phyloP scores from a whole-genome alignment of 1,140 invertebrate species.

The Paraescarpia echinospica region DNA sequence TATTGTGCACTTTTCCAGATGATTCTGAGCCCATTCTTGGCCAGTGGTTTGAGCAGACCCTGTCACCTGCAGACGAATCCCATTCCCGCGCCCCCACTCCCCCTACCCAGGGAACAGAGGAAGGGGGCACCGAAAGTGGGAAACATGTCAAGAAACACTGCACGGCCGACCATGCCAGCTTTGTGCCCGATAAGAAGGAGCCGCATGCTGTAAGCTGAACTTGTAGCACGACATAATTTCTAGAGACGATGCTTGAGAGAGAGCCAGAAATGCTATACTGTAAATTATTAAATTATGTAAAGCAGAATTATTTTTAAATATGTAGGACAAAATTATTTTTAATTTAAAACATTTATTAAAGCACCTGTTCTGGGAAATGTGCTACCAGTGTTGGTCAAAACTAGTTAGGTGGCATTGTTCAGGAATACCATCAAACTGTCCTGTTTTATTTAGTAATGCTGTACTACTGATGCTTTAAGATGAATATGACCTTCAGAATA shows the following conservation, averaged over 20 bases:
- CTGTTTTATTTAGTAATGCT: too few species aligned
- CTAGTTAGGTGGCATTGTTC: too few species aligned
- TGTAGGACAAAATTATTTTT: too few species aligned
- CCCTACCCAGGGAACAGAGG: constrained; percentile 38
- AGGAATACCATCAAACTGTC: too few species aligned
- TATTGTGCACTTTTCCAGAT: constrained; percentile 61
- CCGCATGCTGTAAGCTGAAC: constrained; percentile 74
- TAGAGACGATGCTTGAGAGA: neutral
- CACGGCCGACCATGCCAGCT: constrained; percentile 47
- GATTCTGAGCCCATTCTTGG: constrained; percentile 89
- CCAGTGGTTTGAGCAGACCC: constrained; percentile 88
- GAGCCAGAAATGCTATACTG: neutral
- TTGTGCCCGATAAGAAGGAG: constrained; percentile 87
- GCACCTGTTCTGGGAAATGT: too few species aligned
- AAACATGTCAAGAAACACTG: constrained; percentile 55
- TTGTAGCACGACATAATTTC: neutral
- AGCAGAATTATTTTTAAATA: too few species aligned
- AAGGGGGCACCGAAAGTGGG: constrained; percentile 57
- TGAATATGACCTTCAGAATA: too few species aligned
- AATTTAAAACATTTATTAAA: too few species aligned
- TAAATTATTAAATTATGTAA: neutral
- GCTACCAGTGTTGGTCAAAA: too few species aligned
- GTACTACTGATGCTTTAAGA: too few species aligned
- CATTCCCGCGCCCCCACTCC: constrained; percentile 42
- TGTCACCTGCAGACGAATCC: constrained; percentile 68